A percentile compares a stretch with the other conserved stretches of the same genome.
Evolutionary conservation across 2,888 invertebrate genomes (phyloP).

Genomic region (Boloria euphrosyne): DNA sequence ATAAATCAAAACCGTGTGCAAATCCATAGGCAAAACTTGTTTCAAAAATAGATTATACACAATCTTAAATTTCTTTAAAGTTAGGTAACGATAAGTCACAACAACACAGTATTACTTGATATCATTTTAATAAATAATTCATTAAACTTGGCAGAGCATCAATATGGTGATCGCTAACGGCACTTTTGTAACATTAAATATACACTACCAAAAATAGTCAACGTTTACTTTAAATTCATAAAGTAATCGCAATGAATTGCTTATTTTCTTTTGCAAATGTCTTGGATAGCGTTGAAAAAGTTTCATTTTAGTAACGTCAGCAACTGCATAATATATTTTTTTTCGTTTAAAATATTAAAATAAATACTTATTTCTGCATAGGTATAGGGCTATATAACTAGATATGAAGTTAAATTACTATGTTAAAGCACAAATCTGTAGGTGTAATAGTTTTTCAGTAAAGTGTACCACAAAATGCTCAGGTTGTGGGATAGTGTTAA

Average conservation of each 20-base stretch:
- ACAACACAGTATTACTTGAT: slow-evolving; percentile 6
- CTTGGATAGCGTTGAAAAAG: slow-evolving; percentile 28
- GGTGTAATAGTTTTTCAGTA: too few species aligned
- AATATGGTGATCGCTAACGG: slow-evolving; percentile 36
- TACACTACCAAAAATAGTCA: slow-evolving; percentile 37
- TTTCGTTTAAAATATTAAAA: slow-evolving; percentile 4
- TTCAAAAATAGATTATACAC: too few species aligned
- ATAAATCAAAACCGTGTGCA: too few species aligned
- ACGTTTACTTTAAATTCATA: slow-evolving; percentile 38
- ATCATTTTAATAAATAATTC: slow-evolving; percentile 35
- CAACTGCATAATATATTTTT: neutral
- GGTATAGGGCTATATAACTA: too few species aligned
- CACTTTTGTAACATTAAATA: slow-evolving; percentile 28
- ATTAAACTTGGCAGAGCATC: slow-evolving; percentile 18
- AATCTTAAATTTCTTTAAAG: too few species aligned
- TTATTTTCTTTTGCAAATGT: slow-evolving; percentile 42
- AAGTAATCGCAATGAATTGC: slow-evolving; percentile 43
- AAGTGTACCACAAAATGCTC: too few species aligned
- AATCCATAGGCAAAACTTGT: too few species aligned
- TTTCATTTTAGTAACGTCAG: slow-evolving; percentile 29
- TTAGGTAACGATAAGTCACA: slow-evolving; percentile 1
- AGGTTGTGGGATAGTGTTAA: too few species aligned
- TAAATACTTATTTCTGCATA: neutral
- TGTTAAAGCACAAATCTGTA: too few species aligned
- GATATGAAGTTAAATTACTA: too few species aligned